Conservation (phyloP, 2,888 invertebrate genomes). For the Tillus elongatus region DNA sequence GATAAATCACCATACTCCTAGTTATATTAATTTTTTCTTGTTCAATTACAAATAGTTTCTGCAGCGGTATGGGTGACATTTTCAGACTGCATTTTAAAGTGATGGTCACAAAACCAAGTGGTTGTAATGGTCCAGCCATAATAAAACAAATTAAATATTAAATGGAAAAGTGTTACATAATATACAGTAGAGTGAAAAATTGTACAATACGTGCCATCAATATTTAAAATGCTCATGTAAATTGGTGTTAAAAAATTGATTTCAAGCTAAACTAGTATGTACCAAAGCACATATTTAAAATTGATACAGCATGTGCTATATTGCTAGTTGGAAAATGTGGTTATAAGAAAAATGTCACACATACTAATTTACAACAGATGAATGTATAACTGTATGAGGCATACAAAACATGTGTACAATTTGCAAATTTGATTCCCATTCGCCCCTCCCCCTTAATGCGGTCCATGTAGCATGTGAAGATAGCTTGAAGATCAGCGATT, state of each 20-base stretch:
- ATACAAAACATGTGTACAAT: conserved; percentile 41
- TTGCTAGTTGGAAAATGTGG: conserved; percentile 19
- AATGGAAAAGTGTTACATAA: conserved; percentile 15
- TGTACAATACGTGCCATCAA: conserved; percentile 22
- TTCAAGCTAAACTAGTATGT: conserved; percentile 17
- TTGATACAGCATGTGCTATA: conserved; percentile 21
- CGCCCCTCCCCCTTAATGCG: conserved; percentile 42
- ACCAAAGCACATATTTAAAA: conserved; percentile 26
- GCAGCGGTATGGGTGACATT: conserved; percentile 38
- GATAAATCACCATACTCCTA: conserved; percentile 6
- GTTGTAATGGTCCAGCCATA: conserved; percentile 27
- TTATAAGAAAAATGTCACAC: conserved; percentile 37
- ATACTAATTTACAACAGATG: conserved; percentile 36
- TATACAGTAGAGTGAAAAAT: conserved; percentile 12
- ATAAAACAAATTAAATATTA: conserved; percentile 14
- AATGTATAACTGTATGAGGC: conserved; percentile 35
- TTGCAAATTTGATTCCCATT: conserved; percentile 36
- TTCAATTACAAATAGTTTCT: conserved; percentile 12
- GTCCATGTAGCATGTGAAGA: conserved; percentile 44
- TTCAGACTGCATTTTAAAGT: conserved; percentile 22
- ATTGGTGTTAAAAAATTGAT: conserved; percentile 20
- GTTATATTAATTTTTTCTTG: conserved; percentile 10
- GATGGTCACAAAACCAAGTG: conserved; percentile 18
- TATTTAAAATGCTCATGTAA: conserved; percentile 23
- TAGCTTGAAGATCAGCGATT: conserved; percentile 44